These are phyloP conservation scores for Phaethornis superciliosus DNA, from an alignment of 2,113 vertebrate species.

Conservation along the genomic window DNA sequence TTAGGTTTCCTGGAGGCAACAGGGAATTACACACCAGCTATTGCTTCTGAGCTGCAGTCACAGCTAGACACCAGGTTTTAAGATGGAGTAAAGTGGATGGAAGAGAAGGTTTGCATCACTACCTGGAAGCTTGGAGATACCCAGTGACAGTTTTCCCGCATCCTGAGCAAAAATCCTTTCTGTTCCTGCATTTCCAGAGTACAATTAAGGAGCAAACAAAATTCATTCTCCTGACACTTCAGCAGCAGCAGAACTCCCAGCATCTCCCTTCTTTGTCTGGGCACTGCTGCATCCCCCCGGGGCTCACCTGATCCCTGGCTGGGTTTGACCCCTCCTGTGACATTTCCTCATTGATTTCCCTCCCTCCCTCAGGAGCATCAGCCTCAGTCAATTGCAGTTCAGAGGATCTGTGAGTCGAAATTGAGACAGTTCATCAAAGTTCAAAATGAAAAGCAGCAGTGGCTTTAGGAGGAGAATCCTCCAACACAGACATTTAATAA, in stretches of 20 bases:
- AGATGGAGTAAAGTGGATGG: background rate
- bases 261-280: constrained; percentile 56
- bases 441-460: constrained; percentile 69
- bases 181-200: background rate
- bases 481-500: constrained; percentile 70
- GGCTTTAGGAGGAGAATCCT: constrained; percentile 59
- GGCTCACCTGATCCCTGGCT: background rate
- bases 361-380: constrained; percentile 11
- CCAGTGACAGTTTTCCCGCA: no score
- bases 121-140: background rate
- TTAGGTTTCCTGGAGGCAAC: background rate
- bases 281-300: background rate
- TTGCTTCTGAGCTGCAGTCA: background rate
- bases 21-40: background rate
- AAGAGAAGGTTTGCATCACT: background rate
- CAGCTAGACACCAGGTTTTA: background rate
- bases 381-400: constrained; percentile 1
- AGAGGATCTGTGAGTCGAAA: constrained; percentile 21
- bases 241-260: background rate
- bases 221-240: constrained; percentile 35
- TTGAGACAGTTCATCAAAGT: constrained; percentile 73
- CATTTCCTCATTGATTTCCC: constrained; percentile 72
- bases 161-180: no score
- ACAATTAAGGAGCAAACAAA: constrained; percentile 19
- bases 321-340: constrained; percentile 68